A percentile compares a stretch with the other conserved stretches of the same genome.
These are phyloP conservation scores for Aspidapion aeneum DNA, from an alignment of 2,888 invertebrate genomes.

Conservation along the genomic window DNA sequence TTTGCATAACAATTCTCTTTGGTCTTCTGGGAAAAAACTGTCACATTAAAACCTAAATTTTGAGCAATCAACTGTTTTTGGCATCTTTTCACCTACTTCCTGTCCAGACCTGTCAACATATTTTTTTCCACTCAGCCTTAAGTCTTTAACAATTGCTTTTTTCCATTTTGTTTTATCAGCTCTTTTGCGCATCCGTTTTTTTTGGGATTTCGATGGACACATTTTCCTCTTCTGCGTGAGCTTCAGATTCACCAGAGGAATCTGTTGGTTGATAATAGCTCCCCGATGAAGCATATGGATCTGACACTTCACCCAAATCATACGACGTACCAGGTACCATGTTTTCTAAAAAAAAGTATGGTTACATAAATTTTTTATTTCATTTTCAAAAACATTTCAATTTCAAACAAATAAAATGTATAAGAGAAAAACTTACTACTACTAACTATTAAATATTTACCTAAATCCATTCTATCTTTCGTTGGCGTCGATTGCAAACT, in stretches of 20 bases:
- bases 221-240: neutral
- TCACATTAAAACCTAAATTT: slow-evolving; percentile 14
- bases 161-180: slow-evolving; percentile 7
- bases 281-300: neutral
- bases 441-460: neutral
- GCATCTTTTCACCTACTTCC: neutral
- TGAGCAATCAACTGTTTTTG: slow-evolving; percentile 6
- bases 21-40: slow-evolving; percentile 5
- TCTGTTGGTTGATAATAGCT: neutral
- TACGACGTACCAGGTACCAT: neutral
- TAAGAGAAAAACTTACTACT: neutral
- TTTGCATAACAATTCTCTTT: slow-evolving; percentile 11
- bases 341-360: neutral
- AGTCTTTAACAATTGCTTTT: slow-evolving; percentile 8
- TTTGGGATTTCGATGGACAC: neutral
- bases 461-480: neutral
- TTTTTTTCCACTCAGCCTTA: slow-evolving; percentile 4
- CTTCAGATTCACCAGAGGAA: neutral
- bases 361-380: neutral
- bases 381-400: neutral
- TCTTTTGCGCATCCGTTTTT: slow-evolving; percentile 5
- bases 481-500: neutral
- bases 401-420: neutral
- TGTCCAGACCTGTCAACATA: neutral
- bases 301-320: neutral